Conservation (phyloP, 2,888 invertebrate genomes). For the Rhamphomyia laevipes region DNA sequence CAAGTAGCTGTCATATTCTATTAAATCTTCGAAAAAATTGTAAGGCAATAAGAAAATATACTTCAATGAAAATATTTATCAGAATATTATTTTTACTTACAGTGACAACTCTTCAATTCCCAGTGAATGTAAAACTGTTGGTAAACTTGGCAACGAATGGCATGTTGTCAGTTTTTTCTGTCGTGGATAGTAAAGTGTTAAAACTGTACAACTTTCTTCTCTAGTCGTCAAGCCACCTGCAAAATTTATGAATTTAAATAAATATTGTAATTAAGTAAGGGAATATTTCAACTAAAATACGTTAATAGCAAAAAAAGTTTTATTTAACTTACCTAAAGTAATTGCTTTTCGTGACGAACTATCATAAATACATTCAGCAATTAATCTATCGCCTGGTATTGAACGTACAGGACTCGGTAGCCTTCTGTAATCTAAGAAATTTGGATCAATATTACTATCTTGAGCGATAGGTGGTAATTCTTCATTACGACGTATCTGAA, state of each 20-base stretch:
- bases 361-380: slow-evolving; percentile 54
- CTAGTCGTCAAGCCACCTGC: slow-evolving; percentile 45
- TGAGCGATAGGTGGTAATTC: slow-evolving; percentile 49
- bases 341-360: slow-evolving; percentile 48
- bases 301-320: no score
- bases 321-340: slow-evolving; percentile 39
- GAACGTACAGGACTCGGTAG: slow-evolving; percentile 44
- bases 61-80: neutral
- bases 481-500: slow-evolving; percentile 39
- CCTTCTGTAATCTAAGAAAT: slow-evolving; percentile 51
- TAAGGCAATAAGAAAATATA: neutral
- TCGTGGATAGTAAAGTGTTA: slow-evolving; percentile 50
- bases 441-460: slow-evolving; percentile 51
- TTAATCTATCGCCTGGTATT: slow-evolving; percentile 49
- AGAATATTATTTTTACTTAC: slow-evolving; percentile 40
- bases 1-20: no score
- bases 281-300: neutral
- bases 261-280: neutral
- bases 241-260: slow-evolving; percentile 3
- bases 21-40: no score
- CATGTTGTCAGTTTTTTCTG: slow-evolving; percentile 47
- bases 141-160: slow-evolving; percentile 50
- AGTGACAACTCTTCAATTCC: slow-evolving; percentile 49
- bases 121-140: slow-evolving; percentile 50
- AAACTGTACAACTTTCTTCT: slow-evolving; percentile 51